Conservation (phyloP, 2,113 vertebrate species). For the Callospermophilus lateralis region DNA sequence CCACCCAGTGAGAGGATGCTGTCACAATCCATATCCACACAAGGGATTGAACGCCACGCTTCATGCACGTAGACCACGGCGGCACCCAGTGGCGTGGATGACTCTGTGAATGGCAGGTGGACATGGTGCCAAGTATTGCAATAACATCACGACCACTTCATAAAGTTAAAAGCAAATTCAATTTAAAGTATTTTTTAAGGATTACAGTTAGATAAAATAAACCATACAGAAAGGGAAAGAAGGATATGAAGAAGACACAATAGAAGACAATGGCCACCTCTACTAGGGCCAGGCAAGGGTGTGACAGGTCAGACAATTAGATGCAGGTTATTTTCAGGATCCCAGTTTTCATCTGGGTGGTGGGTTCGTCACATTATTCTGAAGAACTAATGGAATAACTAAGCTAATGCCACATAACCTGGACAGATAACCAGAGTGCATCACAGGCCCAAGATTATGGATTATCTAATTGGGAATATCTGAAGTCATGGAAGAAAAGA, state of each 20-base stretch:
- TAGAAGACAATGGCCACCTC: background rate
- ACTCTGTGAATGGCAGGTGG: background rate
- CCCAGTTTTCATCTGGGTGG: background rate
- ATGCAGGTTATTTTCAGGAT: background rate
- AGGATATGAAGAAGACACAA: background rate
- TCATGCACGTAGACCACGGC: background rate
- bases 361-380: background rate
- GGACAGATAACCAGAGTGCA: background rate
- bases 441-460: background rate
- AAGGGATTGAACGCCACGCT: background rate
- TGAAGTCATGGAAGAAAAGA: background rate
- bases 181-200: background rate
- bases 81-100: fast-evolving
- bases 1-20: background rate
- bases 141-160: background rate
- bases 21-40: background rate
- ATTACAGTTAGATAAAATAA: background rate
- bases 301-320: background rate
- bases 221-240: background rate
- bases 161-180: slow-evolving; percentile 4
- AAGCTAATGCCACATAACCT: background rate
- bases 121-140: background rate
- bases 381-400: background rate
- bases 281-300: fast-evolving
- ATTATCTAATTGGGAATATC: background rate